Conservation (phyloP, 2,888 invertebrate species). For the Philonicus albiceps region DNA sequence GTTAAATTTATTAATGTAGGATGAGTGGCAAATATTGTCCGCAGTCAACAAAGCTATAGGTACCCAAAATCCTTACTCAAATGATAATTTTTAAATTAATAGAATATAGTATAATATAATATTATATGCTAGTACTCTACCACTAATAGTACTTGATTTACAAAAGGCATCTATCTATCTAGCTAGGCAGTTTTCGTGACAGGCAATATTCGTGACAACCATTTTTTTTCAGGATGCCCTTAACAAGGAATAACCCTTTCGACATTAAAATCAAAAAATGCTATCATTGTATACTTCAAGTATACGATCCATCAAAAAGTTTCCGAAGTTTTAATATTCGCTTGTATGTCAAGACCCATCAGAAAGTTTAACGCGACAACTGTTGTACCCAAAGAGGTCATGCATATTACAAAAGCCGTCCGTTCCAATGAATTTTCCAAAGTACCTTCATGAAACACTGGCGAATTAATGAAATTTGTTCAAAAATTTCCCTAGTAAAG, state of each 20-base stretch:
- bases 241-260: neutral
- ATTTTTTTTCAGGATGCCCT: neutral
- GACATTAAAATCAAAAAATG: neutral
- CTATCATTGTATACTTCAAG: neutral
- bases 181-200: too few species aligned
- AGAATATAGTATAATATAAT: too few species aligned
- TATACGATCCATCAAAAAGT: neutral
- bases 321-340: neutral
- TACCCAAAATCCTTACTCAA: too few species aligned
- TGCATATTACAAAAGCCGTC: neutral
- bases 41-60: too few species aligned
- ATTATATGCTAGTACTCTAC: too few species aligned
- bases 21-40: too few species aligned
- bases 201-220: too few species aligned
- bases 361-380: neutral
- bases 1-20: too few species aligned
- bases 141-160: too few species aligned
- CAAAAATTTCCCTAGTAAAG: neutral
- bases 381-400: neutral
- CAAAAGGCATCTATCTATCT: too few species aligned
- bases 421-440: neutral
- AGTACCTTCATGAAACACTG: neutral
- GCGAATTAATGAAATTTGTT: neutral
- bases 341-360: neutral
- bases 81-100: too few species aligned